Conservation (phyloP, 2,113 vertebrate species). For the Podilymbus podiceps region DNA sequence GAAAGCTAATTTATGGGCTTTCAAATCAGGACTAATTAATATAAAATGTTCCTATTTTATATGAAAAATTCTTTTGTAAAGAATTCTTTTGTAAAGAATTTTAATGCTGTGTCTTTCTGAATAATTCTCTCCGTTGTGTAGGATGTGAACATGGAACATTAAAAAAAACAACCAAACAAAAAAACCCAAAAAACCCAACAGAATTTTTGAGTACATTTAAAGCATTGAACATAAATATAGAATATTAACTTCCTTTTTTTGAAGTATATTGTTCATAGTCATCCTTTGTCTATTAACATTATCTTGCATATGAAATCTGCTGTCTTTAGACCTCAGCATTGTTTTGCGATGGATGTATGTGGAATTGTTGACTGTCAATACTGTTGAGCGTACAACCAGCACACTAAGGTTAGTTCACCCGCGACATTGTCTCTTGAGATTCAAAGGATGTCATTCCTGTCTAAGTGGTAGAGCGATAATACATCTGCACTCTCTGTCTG, state of each 20-base stretch:
- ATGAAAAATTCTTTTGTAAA: constrained; percentile 34
- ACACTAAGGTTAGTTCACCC: background rate
- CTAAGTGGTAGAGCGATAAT: constrained; percentile 30
- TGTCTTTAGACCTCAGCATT: background rate
- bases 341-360: fast-evolving
- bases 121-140: background rate
- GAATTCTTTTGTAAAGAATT: constrained; percentile 52
- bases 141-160: background rate
- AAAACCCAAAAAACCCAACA: no score
- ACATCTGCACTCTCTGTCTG: constrained; percentile 59
- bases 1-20: constrained; percentile 10
- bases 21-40: constrained; percentile 33
- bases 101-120: constrained; percentile 27
- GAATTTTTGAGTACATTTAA: background rate
- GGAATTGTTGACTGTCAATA: constrained; percentile 28
- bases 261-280: background rate
- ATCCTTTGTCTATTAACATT: background rate
- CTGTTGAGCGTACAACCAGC: background rate
- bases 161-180: background rate
- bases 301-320: fast-evolving
- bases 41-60: constrained; percentile 48
- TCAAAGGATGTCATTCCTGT: constrained; percentile 48
- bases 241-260: background rate
- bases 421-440: constrained; percentile 27
- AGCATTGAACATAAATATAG: background rate